Evolutionary conservation across 2,888 invertebrate genomes (phyloP), one percentile per base, ranked within the genome.

Genomic region (Temnothorax rugatulus): DNA sequence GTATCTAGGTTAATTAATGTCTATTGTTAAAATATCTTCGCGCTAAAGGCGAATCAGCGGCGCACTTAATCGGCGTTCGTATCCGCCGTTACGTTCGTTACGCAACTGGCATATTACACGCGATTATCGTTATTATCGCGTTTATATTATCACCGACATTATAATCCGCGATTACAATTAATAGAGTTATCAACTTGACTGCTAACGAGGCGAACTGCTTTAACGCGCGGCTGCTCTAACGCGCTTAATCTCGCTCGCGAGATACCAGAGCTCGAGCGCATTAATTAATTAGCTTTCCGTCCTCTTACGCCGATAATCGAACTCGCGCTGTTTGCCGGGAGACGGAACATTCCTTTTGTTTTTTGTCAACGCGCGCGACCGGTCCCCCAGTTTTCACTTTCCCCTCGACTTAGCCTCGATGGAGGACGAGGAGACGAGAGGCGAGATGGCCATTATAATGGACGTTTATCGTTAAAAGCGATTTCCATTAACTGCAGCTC

Each of bases 401-500:
- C 68, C 79, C 38, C 83, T 76, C 63, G 66, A 83, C 68, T 61
- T 77, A 13, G 47, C 38, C 29, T 29, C 64, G 59, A 64, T 44
- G 47, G 18, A 57, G 41, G 5, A 73, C 18, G 41, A 25, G 57
- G 25, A 34, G 21, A 52, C 50, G 34, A 41, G 38, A 73, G 18
- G 57, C 50, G 59, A 73, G 84, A 64, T 76, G n/a, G 38, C 38
- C 21, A 38, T 68, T 73, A 38, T 81, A 81, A 81, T 71, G 79
- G 47, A 59, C 79, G 79, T 79, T 79, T 69, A 82, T 73, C 71
- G 69, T 66, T 44, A 52, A 71, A 81, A 84, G 81, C 68, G 76
- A 84, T 73, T 86, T 82, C 86, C 84, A 84, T 84, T 82, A 71
- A 69, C 59, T 68, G 64, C 75, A 63, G 71, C 41, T 79, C 50